Conservation (phyloP, 2,797 vertebrate genomes). For the Emydoidea blandingii region DNA sequence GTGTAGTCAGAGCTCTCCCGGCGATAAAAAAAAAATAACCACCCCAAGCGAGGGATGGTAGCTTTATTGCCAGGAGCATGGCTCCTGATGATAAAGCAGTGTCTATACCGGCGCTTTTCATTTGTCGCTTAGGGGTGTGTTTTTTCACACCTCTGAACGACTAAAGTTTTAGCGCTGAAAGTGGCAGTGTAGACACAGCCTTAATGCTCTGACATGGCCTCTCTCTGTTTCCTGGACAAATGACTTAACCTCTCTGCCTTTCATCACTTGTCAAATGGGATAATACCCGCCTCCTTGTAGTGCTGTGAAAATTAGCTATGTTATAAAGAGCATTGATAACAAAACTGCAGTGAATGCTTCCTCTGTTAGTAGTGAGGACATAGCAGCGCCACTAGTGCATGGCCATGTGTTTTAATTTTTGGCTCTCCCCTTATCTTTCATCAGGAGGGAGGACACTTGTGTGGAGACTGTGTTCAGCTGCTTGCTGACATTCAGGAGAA, state of each 20-base stretch:
- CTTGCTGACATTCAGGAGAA: slow-evolving; percentile 82
- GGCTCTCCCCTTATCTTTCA: fast-evolving
- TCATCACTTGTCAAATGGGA: neutral
- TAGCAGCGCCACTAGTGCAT: neutral
- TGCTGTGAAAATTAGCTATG: neutral
- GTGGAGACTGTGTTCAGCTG: slow-evolving; percentile 88
- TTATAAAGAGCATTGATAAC: neutral
- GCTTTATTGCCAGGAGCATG: no score
- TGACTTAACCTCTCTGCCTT: neutral
- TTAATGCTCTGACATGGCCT: neutral
- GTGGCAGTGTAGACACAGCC: no score
- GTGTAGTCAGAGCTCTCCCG: no score
- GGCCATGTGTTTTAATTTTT: neutral
- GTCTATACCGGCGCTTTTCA: no score
- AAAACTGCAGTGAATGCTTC: neutral
- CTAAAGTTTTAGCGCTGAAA: no score
- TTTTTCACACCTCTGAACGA: no score
- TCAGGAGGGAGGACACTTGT: slow-evolving; percentile 78
- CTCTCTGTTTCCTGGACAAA: neutral
- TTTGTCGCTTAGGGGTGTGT: no score
- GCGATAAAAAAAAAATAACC: no score
- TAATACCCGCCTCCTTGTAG: neutral
- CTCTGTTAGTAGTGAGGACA: neutral
- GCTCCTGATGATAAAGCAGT: no score
- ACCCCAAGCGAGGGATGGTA: no score